Base-by-base conservation (phyloP, 2,113 vertebrate genomes). In the Puffinus mauretanicus region DNA sequence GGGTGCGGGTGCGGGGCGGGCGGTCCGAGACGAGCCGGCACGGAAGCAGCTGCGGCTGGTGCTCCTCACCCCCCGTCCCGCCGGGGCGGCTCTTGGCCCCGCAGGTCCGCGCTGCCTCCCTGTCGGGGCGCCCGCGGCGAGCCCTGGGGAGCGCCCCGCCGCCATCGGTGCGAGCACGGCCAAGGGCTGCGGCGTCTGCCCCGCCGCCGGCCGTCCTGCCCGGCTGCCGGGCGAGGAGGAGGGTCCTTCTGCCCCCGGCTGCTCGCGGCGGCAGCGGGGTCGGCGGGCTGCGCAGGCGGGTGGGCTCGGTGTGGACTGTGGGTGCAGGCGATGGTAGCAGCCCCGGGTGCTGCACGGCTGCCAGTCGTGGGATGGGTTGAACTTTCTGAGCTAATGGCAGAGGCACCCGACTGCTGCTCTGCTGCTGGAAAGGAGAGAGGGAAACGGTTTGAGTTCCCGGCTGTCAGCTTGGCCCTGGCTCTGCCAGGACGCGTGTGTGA, bases 361-460 rank as follows among this genome's bases (percentile, higher is more conserved):
- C 44, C 27, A 1, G 79, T 24, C 6, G 49, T 19, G 21, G 36
- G 29, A 18, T 7, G 61, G 8, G 1, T 4, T 4, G 57, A 10
- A 4, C 32, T 26, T 16, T 8, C 6, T 1, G 65, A 29, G 71
- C 25, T 54, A 3, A 1, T 5, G 62, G 71, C 21, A 15, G 79
- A 25, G 69, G 26, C n/a, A 15, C 29, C 38, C 2, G 40, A 4
- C 6, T 3, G 29, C 46, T n/a, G 26, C 67, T 7, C 9, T 5
- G 42, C 47, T 6, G 55, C 25, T 3, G 67, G 58, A 11, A 14
- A 3, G 13, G 44, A 11, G 20, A 10, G 19, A 5, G 20, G 30
- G 36, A 13, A 10, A 4, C 2, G 52, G 16, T 9, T 1, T 2
- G 72, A 11, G 38, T 1, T 22, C 24, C 14, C 26, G 2, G 44